Percentiles rank a stretch among this genome's conserved stretches.
Evolutionary conservation across 2,797 vertebrate species (phyloP).

Genomic region (Cyclura pinguis): DNA sequence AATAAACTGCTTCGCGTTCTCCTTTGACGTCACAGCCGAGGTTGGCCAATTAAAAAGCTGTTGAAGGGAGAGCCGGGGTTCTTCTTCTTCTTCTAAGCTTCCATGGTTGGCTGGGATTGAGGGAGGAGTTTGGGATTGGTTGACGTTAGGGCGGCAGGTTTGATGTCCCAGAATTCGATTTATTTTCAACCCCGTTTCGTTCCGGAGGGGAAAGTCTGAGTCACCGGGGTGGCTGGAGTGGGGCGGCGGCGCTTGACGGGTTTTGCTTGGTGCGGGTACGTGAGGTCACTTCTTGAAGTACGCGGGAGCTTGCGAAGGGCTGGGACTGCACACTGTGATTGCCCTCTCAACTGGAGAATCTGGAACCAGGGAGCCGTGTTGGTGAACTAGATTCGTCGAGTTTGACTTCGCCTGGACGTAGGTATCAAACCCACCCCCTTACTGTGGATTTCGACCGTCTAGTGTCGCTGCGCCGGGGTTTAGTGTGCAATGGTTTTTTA

Average conservation of each 20-base stretch:
- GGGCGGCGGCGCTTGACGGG: too few relatives aligned
- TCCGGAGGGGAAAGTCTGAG: rapidly evolving
- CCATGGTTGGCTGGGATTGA: conserved; percentile 52
- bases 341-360: background rate
- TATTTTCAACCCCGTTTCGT: background rate
- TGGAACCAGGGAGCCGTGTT: background rate
- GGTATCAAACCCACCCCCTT: background rate
- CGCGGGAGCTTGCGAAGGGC: background rate
- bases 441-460: background rate
- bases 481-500: background rate
- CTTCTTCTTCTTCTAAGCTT: background rate
- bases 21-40: background rate
- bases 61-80: too few relatives aligned
- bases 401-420: too few relatives aligned
- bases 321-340: background rate
- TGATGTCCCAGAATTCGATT: background rate
- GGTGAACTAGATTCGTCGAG: background rate
- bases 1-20: background rate
- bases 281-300: background rate
- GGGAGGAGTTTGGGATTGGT: conserved; percentile 40
- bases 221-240: background rate
- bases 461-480: background rate
- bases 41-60: background rate
- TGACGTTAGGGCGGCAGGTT: background rate
- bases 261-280: too few relatives aligned